Evolutionary conservation across 2,888 invertebrate species (phyloP), one percentile per base, ranked within the genome.

Genomic region (Cabera pusaria): DNA sequence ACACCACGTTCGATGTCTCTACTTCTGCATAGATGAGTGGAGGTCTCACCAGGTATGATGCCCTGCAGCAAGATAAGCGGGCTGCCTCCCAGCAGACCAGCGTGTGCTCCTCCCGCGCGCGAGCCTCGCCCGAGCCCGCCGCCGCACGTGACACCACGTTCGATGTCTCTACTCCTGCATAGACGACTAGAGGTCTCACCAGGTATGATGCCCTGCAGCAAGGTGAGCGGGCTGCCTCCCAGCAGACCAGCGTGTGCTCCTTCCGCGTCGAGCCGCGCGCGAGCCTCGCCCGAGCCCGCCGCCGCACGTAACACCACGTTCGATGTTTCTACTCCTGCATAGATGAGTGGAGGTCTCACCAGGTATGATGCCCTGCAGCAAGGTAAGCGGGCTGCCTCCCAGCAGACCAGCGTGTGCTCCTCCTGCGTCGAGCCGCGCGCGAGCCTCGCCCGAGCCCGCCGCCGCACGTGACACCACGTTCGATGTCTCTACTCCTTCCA

Each of bases 11-110:
- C 3, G 55, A 47, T 1, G 62, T 54, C 47, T 88, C 87, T 8
- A 83, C 78, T 0, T 86, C 86, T 44, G n/a, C n/a, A n/a, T n/a
- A n/a, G n/a, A n/a, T n/a, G n/a, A n/a, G n/a, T n/a, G n/a, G n/a
- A n/a, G n/a, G n/a, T n/a, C n/a, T 24, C 62, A 95, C 96, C 96
- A 80, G 96, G 96, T 67, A 96, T 91, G 50, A 96, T 95, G 17
- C 96, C 96, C 64, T 93, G 94, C 26, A 96, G 84, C 47, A 96
- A 69, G 0, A 94, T 92, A 16, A 94, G 88, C 3, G 94, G 93
- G 67, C 92, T 94, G 52, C 92, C 92, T 0, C 90, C 90, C 49
- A 91, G 90, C 46, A 91, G 74, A 27, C 90, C 80, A 0, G 79
- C 81, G 52, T 83, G 78, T n/a, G 73, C 71, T 19, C 81, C 80